Base-by-base conservation (phyloP, 2,113 vertebrate genomes). In the Ibidorhyncha struthersii region DNA sequence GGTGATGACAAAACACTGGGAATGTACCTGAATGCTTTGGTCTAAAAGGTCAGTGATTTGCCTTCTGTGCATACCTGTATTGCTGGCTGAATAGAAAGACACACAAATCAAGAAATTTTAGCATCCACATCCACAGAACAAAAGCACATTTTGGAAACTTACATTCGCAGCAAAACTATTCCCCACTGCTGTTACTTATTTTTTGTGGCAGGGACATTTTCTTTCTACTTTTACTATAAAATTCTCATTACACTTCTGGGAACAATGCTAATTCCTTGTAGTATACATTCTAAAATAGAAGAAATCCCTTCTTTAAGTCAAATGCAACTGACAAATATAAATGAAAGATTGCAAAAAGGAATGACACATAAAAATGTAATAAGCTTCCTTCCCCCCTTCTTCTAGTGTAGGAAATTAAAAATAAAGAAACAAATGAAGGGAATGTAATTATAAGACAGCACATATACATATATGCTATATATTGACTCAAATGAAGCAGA, bases 31-130 rank as follows among this genome's bases (percentile, higher is more conserved):
- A 93, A 99, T 99, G 92, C 99, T 99, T 95, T 99, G 99, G 98
- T 99, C 99, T 97, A 99, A 97, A 89, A 99, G 99, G 98, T 99
- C 99, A 36, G 99, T 98, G 96, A 99, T 99, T 97, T 99, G 99
- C 77, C 99, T 99, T 18, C 99, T 98, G 95, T 99, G 99, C 96
- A 98, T 98, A 71, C 98, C 99, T 76, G 98, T 98, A 91, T 98
- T 99, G 97, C 93, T 99, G 98, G 99, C 99, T 99, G 95, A 52
- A 95, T 26, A 89, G 53, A 82, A 67, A 94, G 88, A 41, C 53
- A 82, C 11, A 83, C n/a, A 65, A 82, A 52, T 10, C 4, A 15
- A 72, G 52, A 84, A 9, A 73, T 45, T 91, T 91, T 78, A 97
- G 52, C 22, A 67, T 25, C 41, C 19, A 32, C 6, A 11, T 14